phyloP scores from a whole-genome alignment of 2,797 vertebrate species.

The Crenuchus spilurus region DNA sequence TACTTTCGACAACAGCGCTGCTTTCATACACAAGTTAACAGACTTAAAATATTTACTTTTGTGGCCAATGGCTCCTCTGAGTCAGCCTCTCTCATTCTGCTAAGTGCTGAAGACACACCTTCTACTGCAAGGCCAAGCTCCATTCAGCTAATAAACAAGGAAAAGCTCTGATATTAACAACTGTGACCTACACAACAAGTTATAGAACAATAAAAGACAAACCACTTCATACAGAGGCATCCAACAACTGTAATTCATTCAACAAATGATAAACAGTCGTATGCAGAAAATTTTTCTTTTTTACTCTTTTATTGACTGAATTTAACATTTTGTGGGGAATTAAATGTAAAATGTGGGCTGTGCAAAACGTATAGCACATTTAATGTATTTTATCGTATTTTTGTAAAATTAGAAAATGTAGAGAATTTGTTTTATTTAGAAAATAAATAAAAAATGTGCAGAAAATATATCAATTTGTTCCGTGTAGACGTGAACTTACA shows the following conservation, averaged over 20 bases:
- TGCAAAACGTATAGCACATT: too few species aligned
- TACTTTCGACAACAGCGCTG: neutral
- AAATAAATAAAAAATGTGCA: too few species aligned
- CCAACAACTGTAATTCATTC: neutral
- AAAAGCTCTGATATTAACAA: slow-evolving; percentile 15
- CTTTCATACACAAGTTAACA: neutral
- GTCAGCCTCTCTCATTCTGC: neutral
- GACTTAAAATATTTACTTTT: neutral
- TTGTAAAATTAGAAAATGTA: too few species aligned
- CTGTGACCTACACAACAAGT: neutral
- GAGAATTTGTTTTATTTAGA: too few species aligned
- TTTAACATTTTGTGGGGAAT: too few species aligned
- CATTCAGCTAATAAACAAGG: slow-evolving; percentile 36
- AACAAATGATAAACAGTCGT: too few species aligned
- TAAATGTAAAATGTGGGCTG: too few species aligned
- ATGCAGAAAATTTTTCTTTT: too few species aligned
- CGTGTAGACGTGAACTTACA: too few species aligned
- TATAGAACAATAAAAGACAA: slow-evolving; percentile 12
- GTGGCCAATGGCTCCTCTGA: neutral
- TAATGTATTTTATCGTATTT: too few species aligned
- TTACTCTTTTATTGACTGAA: too few species aligned
- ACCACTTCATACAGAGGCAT: neutral
- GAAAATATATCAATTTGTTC: too few species aligned
- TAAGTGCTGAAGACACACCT: slow-evolving; percentile 20
- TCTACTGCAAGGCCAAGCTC: slow-evolving; percentile 30